These are phyloP conservation scores for Phrynocephalus versicolor DNA, from an alignment of 2,113 vertebrate species.

Conservation along the genomic window DNA sequence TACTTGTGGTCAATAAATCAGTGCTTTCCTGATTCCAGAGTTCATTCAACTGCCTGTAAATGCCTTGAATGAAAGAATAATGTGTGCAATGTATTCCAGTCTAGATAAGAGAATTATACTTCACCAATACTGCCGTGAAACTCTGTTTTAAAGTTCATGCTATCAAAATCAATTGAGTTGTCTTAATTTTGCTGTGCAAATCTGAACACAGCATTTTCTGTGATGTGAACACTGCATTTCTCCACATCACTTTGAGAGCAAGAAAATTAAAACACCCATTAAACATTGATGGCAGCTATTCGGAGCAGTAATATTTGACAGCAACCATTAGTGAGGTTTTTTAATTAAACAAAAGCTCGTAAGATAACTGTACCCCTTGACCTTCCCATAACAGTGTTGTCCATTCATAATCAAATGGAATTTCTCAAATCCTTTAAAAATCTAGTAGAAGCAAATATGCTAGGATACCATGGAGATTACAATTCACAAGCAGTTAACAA, in stretches of 20 bases:
- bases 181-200: neutral
- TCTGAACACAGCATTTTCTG: neutral
- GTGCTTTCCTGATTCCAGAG: neutral
- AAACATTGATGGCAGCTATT: slow-evolving; percentile 36
- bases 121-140: no score
- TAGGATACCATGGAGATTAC: slow-evolving; percentile 5
- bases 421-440: slow-evolving; percentile 6
- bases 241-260: slow-evolving; percentile 15
- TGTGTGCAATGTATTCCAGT: neutral
- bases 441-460: slow-evolving; percentile 18
- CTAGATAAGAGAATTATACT: neutral
- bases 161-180: neutral
- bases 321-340: slow-evolving; percentile 23
- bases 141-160: neutral
- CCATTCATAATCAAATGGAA: slow-evolving; percentile 31
- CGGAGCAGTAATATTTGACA: slow-evolving; percentile 36
- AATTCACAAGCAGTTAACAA: neutral
- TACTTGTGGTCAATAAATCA: neutral
- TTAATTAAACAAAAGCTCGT: slow-evolving; percentile 34
- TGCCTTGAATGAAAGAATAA: neutral
- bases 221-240: neutral
- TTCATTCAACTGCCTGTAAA: neutral
- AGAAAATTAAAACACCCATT: slow-evolving; percentile 27
- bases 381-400: slow-evolving; percentile 1
- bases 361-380: slow-evolving; percentile 15